phyloP scores from a whole-genome alignment of 1,140 invertebrate genomes.

The Meloidogyne chitwoodi region DNA sequence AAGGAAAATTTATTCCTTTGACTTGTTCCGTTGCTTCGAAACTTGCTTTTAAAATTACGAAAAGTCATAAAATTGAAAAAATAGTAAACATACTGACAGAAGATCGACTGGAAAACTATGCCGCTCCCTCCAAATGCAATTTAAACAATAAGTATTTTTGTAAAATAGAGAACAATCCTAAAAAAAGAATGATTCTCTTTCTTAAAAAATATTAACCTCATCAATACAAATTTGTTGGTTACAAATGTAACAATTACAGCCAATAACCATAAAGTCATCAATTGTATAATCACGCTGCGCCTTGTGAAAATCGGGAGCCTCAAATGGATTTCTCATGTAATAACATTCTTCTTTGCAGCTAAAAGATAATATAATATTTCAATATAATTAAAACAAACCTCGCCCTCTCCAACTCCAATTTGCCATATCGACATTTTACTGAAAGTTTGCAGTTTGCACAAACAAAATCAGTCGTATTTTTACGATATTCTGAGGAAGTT shows the following conservation, averaged over 20 bases:
- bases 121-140: conserved; percentile 12
- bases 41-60: conserved; percentile 1
- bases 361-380: not conserved
- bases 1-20: not conserved
- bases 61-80: not conserved
- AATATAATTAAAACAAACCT: conserved; percentile 5
- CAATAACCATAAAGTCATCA: conserved; percentile 21
- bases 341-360: conserved; percentile 13
- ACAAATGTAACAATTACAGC: conserved; percentile 20
- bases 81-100: not conserved
- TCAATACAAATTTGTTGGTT: conserved; percentile 24
- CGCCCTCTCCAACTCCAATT: conserved; percentile 17
- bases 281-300: conserved; percentile 16
- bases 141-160: conserved; percentile 13
- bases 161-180: conserved; percentile 22
- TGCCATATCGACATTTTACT: conserved; percentile 19
- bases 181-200: not conserved
- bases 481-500: not conserved
- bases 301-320: conserved; percentile 23
- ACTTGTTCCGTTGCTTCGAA: not conserved
- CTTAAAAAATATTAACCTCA: conserved; percentile 7
- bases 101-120: conserved; percentile 14
- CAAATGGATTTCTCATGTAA: conserved; percentile 28
- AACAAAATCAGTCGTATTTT: conserved; percentile 6
- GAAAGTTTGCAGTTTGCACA: conserved; percentile 24